Evolutionary conservation across 1,140 invertebrate species (phyloP).

Genomic region (Brachionus rotundiformis): DNA sequence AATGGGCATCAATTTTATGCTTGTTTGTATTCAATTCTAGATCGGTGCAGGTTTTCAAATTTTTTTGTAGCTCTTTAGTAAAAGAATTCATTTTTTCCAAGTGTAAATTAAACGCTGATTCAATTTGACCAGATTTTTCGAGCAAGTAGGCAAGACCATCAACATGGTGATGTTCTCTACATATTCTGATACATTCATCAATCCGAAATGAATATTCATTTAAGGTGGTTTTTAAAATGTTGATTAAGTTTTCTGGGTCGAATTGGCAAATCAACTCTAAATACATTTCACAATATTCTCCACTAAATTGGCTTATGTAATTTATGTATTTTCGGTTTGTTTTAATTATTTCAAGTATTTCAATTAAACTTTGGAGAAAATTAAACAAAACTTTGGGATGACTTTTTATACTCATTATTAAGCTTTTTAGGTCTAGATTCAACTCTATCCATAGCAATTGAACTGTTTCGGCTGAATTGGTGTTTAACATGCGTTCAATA

Average conservation of each 20-base stretch:
- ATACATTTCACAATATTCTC: slow-evolving; percentile 63
- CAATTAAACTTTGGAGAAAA: slow-evolving; percentile 13
- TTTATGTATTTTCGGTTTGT: slow-evolving; percentile 52
- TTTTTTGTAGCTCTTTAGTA: slow-evolving; percentile 1
- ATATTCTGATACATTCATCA: slow-evolving; percentile 59
- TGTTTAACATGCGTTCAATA: not conserved
- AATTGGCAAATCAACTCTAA: slow-evolving; percentile 73
- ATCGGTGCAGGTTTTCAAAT: not conserved
- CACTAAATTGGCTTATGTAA: slow-evolving; percentile 57
- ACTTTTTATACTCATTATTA: not conserved
- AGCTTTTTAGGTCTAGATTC: not conserved
- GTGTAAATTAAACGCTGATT: slow-evolving; percentile 65
- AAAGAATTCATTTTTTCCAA: slow-evolving; percentile 57
- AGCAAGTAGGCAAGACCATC: slow-evolving; percentile 67
- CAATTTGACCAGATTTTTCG: slow-evolving; percentile 67
- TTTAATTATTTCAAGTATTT: not conserved
- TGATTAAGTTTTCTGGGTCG: slow-evolving; percentile 66
- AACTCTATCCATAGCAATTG: slow-evolving; percentile 46
- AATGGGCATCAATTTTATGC: slow-evolving; percentile 8
- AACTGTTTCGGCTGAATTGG: slow-evolving; percentile 21
- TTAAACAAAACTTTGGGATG: not conserved
- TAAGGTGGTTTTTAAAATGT: slow-evolving; percentile 57
- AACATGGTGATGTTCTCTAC: slow-evolving; percentile 61
- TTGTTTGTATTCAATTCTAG: not conserved
- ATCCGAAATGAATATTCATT: slow-evolving; percentile 56